Conservation (phyloP, 2,797 vertebrate species). For the Rhabdomys pumilio region DNA sequence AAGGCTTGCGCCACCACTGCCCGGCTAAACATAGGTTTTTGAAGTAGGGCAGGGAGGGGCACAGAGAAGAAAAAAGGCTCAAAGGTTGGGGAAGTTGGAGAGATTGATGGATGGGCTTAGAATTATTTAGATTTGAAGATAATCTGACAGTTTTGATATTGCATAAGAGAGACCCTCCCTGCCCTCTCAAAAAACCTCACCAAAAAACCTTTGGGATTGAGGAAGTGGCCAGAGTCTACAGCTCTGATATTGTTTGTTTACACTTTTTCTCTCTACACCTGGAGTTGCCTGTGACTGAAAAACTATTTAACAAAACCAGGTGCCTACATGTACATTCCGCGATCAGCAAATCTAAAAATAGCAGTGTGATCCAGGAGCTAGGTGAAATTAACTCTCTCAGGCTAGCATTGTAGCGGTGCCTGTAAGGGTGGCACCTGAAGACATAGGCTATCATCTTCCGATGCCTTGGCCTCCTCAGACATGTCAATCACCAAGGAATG, state of each 20-base stretch:
- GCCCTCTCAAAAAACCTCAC: background rate
- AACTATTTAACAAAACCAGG: constrained; percentile 60
- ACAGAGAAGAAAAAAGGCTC: background rate
- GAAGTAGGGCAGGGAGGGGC: background rate
- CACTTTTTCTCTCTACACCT: constrained; percentile 23
- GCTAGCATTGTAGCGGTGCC: background rate
- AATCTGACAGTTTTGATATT: constrained; percentile 36
- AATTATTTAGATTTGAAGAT: constrained; percentile 52
- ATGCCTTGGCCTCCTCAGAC: fast-evolving
- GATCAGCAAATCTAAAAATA: constrained; percentile 51
- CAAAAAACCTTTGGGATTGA: background rate
- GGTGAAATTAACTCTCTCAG: background rate
- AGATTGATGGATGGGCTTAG: background rate
- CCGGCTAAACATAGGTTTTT: background rate
- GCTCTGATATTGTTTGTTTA: constrained; percentile 1
- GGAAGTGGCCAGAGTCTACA: background rate
- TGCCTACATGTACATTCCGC: background rate
- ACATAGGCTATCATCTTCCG: background rate
- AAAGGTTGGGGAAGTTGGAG: background rate
- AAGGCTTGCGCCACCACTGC: no score
- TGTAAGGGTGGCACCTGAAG: background rate
- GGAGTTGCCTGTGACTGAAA: constrained; percentile 15
- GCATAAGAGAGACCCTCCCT: background rate
- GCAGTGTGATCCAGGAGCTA: background rate
- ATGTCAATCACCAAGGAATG: background rate